These are phyloP conservation scores for Trissoscelio sp. DNA, from an alignment of 2,888 invertebrate genomes.

Conservation along the genomic window DNA sequence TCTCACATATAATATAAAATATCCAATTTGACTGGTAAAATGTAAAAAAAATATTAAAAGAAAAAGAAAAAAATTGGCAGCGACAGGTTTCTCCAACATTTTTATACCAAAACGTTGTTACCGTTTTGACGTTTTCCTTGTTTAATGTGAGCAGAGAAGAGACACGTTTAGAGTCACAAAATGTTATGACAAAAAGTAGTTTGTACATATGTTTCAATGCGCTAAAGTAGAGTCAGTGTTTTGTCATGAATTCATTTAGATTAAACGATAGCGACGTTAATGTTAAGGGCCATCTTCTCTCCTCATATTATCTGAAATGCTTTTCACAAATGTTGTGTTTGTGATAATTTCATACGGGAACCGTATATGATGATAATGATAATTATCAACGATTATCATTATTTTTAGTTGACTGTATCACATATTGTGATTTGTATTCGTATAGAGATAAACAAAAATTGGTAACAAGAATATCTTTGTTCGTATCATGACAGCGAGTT, in stretches of 20 bases:
- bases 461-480: constrained; percentile 50
- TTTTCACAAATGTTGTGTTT: constrained; percentile 43
- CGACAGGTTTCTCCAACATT: constrained; percentile 65
- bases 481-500: not conserved
- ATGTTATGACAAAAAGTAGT: constrained; percentile 29
- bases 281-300: constrained; percentile 32
- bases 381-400: constrained; percentile 47
- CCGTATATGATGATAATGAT: constrained; percentile 43
- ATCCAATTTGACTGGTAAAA: constrained; percentile 58
- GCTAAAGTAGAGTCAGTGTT: constrained; percentile 39
- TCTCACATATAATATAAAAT: constrained; percentile 48
- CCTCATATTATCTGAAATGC: constrained; percentile 31
- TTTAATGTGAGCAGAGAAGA: constrained; percentile 55
- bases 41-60: too few species aligned
- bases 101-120: constrained; percentile 59
- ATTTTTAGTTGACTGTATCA: constrained; percentile 46
- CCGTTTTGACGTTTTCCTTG: constrained; percentile 42
- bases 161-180: not conserved
- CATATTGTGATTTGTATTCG: constrained; percentile 59
- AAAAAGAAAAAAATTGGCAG: too few species aligned
- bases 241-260: constrained; percentile 40
- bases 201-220: constrained; percentile 40
- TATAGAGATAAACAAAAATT: constrained; percentile 9
- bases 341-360: constrained; percentile 47
- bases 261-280: constrained; percentile 24